Base-by-base conservation (phyloP, 2,888 invertebrate species). In the Oxyscelio sp. region DNA sequence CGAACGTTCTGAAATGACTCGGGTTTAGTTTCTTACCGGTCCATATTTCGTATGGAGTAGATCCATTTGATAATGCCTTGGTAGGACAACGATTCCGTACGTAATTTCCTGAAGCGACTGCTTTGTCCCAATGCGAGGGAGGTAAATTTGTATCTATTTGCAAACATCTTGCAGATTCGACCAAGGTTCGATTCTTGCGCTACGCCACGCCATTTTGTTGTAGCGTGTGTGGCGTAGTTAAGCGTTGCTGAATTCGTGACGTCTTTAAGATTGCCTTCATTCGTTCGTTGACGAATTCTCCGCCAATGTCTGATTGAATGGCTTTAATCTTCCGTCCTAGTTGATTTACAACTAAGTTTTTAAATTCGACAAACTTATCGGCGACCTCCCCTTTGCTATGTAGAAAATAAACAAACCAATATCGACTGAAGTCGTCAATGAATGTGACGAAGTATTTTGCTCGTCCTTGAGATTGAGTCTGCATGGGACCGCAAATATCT, bases 341-440 rank as follows among this genome's bases (percentile, higher is more conserved):
- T 43, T 86, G 82, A 1, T 61, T 85, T 56, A 88, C 87, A 11
- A 70, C 83, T 13, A 77, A 9, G 6, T 50, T 65, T 21, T 83
- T 86, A 17, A 65, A 86, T 8, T 87, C 83, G 0, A 15, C 31
- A 31, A 86, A 88, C 21, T 77, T 84, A 5, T 74, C n/a, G 24
- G 73, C 45, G 1, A 61, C 86, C 1, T 87, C 84, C 9, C 38
- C 27, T 61, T 89, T 87, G 3, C 38, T 70, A 8, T 52, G 54
- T 13, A 87, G 15, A 13, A 89, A 82, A 21, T 78, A 66, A 0
- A 86, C 70, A 22, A 85, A 79, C 15, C 87, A 85, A 83, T 85
- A 89, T 21, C 88, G 68, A 3, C 83, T 80, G 45, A 75, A 22
- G 54, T 90, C 88, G 50, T 90, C 90, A 3, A 87, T 89, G 27